A percentile compares a stretch with the other conserved stretches of the same genome.
Conservation (phyloP, 1,140 invertebrate species). For the Caenorhabditis tropicalis region DNA sequence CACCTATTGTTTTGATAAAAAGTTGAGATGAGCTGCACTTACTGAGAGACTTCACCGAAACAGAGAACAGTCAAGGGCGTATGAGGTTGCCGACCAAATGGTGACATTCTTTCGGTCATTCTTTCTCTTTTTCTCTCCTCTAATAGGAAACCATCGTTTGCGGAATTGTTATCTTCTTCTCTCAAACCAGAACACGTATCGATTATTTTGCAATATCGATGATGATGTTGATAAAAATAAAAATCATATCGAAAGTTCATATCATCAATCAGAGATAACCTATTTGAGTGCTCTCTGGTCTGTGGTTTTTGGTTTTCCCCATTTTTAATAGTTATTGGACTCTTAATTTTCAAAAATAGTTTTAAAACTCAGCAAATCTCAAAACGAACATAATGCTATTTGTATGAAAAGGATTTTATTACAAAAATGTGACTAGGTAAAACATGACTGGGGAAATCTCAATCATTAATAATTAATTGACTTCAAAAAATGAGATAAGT, state of each 20-base stretch:
- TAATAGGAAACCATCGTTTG: background rate
- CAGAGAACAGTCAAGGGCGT: constrained; percentile 18
- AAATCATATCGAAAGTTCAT: background rate
- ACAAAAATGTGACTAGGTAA: too few relatives aligned
- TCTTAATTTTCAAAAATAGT: too few relatives aligned
- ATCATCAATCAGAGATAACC: background rate
- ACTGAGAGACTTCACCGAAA: background rate
- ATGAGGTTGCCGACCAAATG: background rate
- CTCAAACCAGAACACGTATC: background rate
- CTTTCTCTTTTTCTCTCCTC: background rate
- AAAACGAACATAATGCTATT: too few relatives aligned
- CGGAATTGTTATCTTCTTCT: background rate
- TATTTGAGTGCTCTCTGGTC: background rate
- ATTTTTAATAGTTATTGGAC: too few relatives aligned
- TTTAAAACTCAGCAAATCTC: too few relatives aligned
- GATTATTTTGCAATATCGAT: background rate
- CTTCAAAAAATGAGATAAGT: too few relatives aligned
- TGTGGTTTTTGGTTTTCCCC: too few relatives aligned
- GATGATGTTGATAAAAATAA: background rate
- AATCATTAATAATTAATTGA: too few relatives aligned
- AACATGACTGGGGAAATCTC: too few relatives aligned
- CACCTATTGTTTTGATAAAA: too few relatives aligned
- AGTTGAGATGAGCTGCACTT: too few relatives aligned
- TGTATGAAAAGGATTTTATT: too few relatives aligned
- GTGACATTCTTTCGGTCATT: background rate